Evolutionary conservation across 2,888 invertebrate genomes (phyloP).

Genomic region (Stenchaetothrips biformis): DNA sequence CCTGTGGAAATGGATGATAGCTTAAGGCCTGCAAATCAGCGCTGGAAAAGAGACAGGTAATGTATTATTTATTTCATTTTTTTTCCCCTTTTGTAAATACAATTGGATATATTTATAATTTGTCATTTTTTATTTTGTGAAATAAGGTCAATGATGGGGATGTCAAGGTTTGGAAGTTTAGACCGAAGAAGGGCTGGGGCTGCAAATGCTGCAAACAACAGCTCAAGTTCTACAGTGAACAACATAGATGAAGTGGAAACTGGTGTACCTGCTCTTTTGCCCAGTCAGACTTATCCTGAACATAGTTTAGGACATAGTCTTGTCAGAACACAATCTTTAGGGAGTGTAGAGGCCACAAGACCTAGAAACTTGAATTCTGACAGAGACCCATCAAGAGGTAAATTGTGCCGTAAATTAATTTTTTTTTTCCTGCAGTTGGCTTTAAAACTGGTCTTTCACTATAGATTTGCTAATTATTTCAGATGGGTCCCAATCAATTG

Average conservation of each 20-base stretch:
- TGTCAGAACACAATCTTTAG: constrained; percentile 55
- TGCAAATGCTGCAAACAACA: constrained; percentile 23
- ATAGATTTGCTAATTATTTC: neutral
- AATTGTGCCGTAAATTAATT: neutral
- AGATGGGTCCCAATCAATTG: constrained; percentile 25
- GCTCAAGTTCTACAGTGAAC: neutral
- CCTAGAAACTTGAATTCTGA: constrained; percentile 34
- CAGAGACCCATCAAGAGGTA: constrained; percentile 31
- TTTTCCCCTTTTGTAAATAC: neutral
- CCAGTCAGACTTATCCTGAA: constrained; percentile 45
- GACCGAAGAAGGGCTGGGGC: constrained; percentile 48
- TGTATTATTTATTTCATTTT: constrained; percentile 18
- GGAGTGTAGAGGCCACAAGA: constrained; percentile 50
- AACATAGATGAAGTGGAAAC: constrained; percentile 13
- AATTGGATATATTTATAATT: neutral
- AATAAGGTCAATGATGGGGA: constrained; percentile 22
- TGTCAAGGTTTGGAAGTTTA: constrained; percentile 54
- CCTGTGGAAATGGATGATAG: constrained; percentile 6
- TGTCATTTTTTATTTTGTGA: constrained; percentile 4
- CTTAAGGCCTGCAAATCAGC: constrained; percentile 39
- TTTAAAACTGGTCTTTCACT: neutral
- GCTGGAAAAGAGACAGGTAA: constrained; percentile 44
- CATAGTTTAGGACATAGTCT: constrained; percentile 42
- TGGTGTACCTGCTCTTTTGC: constrained; percentile 39
- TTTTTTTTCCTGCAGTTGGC: neutral